Conservation (phyloP, 2,888 invertebrate species). For the Drosophila fungiperda region DNA sequence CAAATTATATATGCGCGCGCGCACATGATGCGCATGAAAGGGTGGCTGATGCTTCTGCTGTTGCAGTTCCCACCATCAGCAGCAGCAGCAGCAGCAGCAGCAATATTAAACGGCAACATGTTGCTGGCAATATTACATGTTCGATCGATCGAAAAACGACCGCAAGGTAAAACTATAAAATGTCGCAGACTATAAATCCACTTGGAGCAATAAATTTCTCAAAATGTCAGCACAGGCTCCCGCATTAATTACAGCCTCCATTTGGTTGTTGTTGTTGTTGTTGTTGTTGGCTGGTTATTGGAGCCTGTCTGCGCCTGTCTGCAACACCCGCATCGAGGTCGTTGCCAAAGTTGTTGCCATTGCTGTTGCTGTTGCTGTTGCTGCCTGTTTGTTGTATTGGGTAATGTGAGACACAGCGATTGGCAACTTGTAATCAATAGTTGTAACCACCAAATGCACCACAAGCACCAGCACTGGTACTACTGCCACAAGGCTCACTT, state of each 20-base stretch:
- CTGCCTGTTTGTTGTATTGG: constrained; percentile 54
- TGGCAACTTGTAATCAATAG: constrained; percentile 78
- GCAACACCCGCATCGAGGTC: constrained; percentile 75
- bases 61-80: constrained; percentile 33
- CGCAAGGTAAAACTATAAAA: constrained; percentile 79
- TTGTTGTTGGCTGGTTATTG: constrained; percentile 53
- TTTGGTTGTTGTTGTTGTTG: constrained; percentile 38
- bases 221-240: constrained; percentile 82
- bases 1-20: constrained; percentile 82
- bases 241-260: constrained; percentile 81
- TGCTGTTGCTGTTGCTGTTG: constrained; percentile 24
- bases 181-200: constrained; percentile 81
- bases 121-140: constrained; percentile 62
- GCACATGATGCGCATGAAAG: constrained; percentile 82
- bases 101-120: constrained; percentile 56
- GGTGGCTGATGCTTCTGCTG: constrained; percentile 46
- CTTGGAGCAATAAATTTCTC: constrained; percentile 81
- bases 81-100: constrained; percentile 10
- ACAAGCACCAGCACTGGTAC: constrained; percentile 40
- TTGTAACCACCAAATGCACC: constrained; percentile 78
- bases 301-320: constrained; percentile 73
- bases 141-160: constrained; percentile 68
- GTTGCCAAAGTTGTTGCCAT: constrained; percentile 28
- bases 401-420: constrained; percentile 75
- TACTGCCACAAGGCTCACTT: constrained; percentile 25